Evolutionary conservation across 1,140 invertebrate species (phyloP).

Genomic region (Trachymyrmex cornetzi): DNA sequence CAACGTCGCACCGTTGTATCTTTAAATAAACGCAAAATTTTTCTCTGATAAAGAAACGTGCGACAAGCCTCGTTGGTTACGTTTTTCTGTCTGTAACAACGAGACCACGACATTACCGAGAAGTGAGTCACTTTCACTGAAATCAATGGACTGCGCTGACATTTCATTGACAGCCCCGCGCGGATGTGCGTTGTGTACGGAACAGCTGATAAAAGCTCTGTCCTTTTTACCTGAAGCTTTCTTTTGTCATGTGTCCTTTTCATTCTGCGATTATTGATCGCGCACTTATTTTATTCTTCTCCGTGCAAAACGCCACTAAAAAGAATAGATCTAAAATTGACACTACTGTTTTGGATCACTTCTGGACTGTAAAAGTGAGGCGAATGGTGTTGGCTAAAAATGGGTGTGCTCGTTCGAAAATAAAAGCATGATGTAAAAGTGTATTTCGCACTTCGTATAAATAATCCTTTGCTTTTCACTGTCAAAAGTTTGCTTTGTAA

Average conservation of each 20-base stretch:
- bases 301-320: not conserved
- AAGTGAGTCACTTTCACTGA: slow-evolving; percentile 20
- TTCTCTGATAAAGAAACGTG: not conserved
- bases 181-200: slow-evolving; percentile 5
- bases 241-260: not conserved
- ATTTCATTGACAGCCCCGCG: slow-evolving; percentile 26
- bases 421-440: not conserved
- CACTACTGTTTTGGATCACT: not conserved
- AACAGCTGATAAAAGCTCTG: slow-evolving; percentile 48
- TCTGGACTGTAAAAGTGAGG: not conserved
- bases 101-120: not conserved
- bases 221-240: not conserved
- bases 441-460: not conserved
- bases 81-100: not conserved
- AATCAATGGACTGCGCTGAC: not conserved
- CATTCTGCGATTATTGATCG: slow-evolving; percentile 12
- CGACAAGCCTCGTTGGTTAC: not conserved
- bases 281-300: not conserved
- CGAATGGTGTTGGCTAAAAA: slow-evolving; percentile 12
- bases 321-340: slow-evolving; percentile 27
- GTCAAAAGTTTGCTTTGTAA: not conserved
- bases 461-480: not conserved
- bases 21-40: slow-evolving; percentile 39
- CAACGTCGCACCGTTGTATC: not conserved
- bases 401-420: not conserved